Conservation (phyloP, 23 tunicate species). For the Styela plicata region DNA sequence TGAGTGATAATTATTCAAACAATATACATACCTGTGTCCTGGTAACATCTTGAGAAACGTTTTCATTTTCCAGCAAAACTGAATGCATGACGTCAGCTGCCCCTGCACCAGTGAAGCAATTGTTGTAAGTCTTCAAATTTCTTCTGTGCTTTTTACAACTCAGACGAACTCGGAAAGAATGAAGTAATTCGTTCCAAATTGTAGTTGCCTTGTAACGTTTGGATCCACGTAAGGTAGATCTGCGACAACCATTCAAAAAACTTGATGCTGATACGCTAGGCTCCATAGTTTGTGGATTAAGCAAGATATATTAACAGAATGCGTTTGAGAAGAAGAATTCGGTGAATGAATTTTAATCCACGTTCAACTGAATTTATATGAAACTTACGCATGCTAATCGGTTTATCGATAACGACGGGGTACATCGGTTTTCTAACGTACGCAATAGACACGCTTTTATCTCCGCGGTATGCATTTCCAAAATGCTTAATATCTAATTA, state of each 20-base stretch:
- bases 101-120: constrained; percentile 8
- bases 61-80: constrained; percentile 1
- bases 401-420: background rate
- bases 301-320: too few relatives aligned
- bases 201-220: background rate
- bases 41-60: background rate
- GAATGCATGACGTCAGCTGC: constrained; percentile 20
- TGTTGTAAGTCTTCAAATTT: background rate
- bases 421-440: background rate
- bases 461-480: background rate
- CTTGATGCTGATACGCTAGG: background rate
- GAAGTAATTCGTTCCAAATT: background rate
- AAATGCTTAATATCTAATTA: background rate
- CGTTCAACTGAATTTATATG: background rate
- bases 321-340: background rate
- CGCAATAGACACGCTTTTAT: background rate
- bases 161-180: background rate
- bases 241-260: background rate
- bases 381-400: background rate
- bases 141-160: constrained; percentile 16
- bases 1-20: too few relatives aligned
- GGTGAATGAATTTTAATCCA: background rate
- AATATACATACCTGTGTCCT: constrained; percentile 4
- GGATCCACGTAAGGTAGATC: background rate
- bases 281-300: background rate